Evolutionary conservation across 2,888 invertebrate species (phyloP), one percentile per base, ranked within the genome.

Genomic region (Phaedon cochleariae): DNA sequence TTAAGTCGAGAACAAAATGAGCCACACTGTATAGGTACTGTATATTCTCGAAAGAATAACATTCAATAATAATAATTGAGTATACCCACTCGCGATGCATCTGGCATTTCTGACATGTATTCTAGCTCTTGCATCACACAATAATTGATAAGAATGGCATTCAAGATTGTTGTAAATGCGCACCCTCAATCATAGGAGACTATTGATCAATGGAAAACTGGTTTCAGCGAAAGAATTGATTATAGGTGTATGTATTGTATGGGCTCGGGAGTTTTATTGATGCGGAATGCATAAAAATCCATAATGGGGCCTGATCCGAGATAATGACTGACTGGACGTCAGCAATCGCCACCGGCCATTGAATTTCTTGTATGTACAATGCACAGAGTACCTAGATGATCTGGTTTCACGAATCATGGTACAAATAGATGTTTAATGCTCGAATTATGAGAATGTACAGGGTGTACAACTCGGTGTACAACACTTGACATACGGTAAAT

Each of bases 131-230:
- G 41, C 41, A 41, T 41, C 41, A 41, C 15, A 15, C 3, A 41
- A 41, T 15, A n/a, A 15, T 41, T 2, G 4, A 15, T 41, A 2
- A 15, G 15, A 41, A 41, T 15, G n/a, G 41, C 41, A 41, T 41
- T 41, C 41, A 41, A 41, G n/a, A 53, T 45, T 57, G 26, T 57
- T 41, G 21, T 17, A 57, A 57, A 26, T 29, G 57, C 57, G 46
- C 57, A 57, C 20, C 45, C 46, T 34, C 45, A n/a, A n/a, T n/a
- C n/a, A 26, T 41, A 31, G n/a, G 26, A 45, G 41, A 41, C 57
- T 58, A 62, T 62, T 51, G 62, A 58, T 58, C 49, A 62, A 41
- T 29, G 48, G 26, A 29, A 49, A 57, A 62, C 53, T 54, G 34
- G 54, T 62, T 66, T 29, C 34, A 54, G 45, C 57, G 37, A 37